Evolutionary conservation across 37 sponge, comb jelly and placozoan genomes (phyloP).

Genomic region (Trichoplax adhaerens): DNA sequence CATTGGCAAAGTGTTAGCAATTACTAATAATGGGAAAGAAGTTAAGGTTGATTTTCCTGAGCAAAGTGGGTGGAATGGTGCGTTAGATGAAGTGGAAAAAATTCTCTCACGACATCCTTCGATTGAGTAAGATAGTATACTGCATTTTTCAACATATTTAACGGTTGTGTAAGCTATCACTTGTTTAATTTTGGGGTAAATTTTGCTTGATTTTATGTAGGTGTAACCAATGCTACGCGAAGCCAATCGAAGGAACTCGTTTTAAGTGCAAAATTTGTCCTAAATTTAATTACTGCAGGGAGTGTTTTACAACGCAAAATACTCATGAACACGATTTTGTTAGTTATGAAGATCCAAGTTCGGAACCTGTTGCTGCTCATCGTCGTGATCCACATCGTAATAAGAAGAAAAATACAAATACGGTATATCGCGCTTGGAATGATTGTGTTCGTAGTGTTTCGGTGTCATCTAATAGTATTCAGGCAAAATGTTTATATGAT

Average conservation of each 20-base stretch:
- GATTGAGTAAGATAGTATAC: background rate
- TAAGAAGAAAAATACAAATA: constrained; percentile 11
- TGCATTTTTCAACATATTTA: background rate
- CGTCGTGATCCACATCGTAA: constrained; percentile 11
- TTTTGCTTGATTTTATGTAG: constrained; percentile 18
- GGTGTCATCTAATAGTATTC: constrained; percentile 47
- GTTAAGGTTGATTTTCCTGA: constrained; percentile 81
- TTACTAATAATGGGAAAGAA: constrained; percentile 68
- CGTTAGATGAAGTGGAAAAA: constrained; percentile 84
- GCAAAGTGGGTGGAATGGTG: constrained; percentile 88
- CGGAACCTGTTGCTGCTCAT: constrained; percentile 44
- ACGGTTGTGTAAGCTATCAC: constrained; percentile 1
- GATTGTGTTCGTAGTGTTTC: constrained; percentile 47
- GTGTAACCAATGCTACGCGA: constrained; percentile 43
- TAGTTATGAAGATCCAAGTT: constrained; percentile 59
- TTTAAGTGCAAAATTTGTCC: constrained; percentile 73
- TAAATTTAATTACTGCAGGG: constrained; percentile 73
- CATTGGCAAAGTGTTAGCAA: constrained; percentile 50
- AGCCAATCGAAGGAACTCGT: constrained; percentile 66
- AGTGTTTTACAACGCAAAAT: constrained; percentile 58
- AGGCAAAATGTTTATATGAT: constrained; percentile 42
- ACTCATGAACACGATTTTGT: constrained; percentile 72
- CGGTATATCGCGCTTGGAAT: constrained; percentile 71
- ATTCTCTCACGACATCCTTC: constrained; percentile 8
- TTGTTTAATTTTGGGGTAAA: constrained; percentile 2